Evolutionary conservation across 2,113 vertebrate species (phyloP), one percentile per base, ranked within the genome.

Genomic region (Podarcis muralis): DNA sequence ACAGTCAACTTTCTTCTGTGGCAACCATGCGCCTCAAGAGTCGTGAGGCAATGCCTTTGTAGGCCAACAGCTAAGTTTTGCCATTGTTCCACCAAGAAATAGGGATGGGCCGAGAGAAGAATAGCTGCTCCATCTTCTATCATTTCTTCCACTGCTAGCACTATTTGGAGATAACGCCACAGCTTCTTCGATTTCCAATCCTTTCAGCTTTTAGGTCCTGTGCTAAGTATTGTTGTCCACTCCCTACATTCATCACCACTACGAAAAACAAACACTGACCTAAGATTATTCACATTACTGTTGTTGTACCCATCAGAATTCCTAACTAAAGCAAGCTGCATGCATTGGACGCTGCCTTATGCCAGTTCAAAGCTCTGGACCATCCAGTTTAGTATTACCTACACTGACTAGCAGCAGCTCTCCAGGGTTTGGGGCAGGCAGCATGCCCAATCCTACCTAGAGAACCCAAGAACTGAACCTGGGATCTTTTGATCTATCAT

Each of bases 271-370:
- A 37, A 25, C 59, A 89, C n/a, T 74, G 62, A 16, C 71, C n/a
- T 66, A 66, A 83, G 57, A 76, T 59, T 57, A 27, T 81, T 87
- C 32, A 62, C 59, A 62, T 62, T 93, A 85, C 48, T 89, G 20
- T 30, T 79, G 68, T 15, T 91, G 90, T 66, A 40, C 76, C 48
- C 25, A 43, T 81, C 81, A 80, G 92, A 71, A 83, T 59, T 89
- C 53, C 30, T 30, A 89, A 87, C 53, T 83, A 84, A 94, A 94
- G 91, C 78, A 65, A 75, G 53, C 65, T 77, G 78, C 32, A 5
- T 75, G 15, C 12, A 20, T 62, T 62, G 18, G 16, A 5, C 4
- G 16, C 59, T 62, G 59, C 18, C 59, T 62, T 62, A 62, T 20
- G 18, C 18, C 59, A 62, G 59, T 9, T 20, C 3, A 62, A 53